Conservation (phyloP, 2,888 invertebrate species). For the Cabera pusaria region DNA sequence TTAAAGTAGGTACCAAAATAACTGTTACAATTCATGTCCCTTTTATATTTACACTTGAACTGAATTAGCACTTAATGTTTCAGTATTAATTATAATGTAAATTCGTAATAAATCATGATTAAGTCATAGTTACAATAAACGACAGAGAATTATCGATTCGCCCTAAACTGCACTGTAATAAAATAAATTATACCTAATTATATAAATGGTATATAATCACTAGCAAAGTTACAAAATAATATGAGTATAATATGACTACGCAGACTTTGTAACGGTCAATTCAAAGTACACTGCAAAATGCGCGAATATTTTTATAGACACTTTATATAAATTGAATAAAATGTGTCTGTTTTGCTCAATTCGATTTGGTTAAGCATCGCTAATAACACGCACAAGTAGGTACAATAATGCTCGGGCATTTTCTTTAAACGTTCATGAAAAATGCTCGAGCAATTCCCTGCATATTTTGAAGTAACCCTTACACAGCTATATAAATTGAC, state of each 20-base stretch:
- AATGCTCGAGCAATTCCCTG: too few relatives aligned
- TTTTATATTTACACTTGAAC: conserved; percentile 45
- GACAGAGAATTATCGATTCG: conserved; percentile 32
- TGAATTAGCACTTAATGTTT: conserved; percentile 40
- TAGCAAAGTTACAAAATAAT: conserved; percentile 31
- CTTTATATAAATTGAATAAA: too few relatives aligned
- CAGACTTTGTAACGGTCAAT: too few relatives aligned
- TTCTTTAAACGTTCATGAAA: too few relatives aligned
- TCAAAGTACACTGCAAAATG: too few relatives aligned
- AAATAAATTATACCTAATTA: conserved; percentile 46
- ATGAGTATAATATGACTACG: conserved; percentile 43
- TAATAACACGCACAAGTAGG: too few relatives aligned
- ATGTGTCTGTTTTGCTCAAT: too few relatives aligned
- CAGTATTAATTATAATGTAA: conserved; percentile 50
- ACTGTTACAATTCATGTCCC: conserved; percentile 39
- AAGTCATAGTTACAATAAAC: conserved; percentile 39
- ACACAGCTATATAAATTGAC: conserved; percentile 63
- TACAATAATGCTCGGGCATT: too few relatives aligned
- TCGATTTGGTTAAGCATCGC: too few relatives aligned
- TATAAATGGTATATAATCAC: conserved; percentile 24
- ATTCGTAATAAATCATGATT: conserved; percentile 61
- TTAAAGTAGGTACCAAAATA: conserved; percentile 39
- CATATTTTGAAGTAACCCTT: too few relatives aligned
- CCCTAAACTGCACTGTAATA: conserved; percentile 42
- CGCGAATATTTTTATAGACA: too few relatives aligned